Evolutionary conservation across 2,888 invertebrate species (phyloP).

Genomic region (Ochropacha duplaris): DNA sequence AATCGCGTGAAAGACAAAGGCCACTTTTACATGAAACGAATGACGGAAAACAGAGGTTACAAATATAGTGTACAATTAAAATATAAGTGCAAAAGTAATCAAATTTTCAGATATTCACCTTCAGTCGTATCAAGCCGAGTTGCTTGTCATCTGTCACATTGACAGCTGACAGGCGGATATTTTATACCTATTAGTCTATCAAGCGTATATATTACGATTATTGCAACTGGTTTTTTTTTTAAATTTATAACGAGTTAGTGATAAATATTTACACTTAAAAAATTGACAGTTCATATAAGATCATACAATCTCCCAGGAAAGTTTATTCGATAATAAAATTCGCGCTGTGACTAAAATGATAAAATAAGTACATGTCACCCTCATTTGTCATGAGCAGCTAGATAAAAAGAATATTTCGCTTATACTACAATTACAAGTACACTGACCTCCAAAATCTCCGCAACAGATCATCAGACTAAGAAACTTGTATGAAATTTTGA

Average conservation of each 20-base stretch:
- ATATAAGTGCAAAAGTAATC: background rate
- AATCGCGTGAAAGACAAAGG: background rate
- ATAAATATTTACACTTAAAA: background rate
- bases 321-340: background rate
- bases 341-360: background rate
- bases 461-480: background rate
- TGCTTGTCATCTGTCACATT: background rate
- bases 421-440: background rate
- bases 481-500: no score
- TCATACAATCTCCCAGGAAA: background rate
- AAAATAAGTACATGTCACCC: slow-evolving; percentile 31
- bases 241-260: background rate
- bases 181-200: background rate
- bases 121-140: background rate
- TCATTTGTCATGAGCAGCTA: slow-evolving; percentile 25
- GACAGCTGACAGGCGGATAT: background rate
- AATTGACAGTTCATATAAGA: background rate
- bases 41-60: background rate
- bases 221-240: background rate
- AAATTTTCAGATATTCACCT: background rate
- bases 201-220: background rate
- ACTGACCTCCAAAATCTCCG: background rate
- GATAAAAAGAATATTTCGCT: background rate
- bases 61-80: background rate
- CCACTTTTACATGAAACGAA: background rate